Evolutionary conservation across 1,140 invertebrate genomes (phyloP).

Genomic region (Megalonaias nervosa): DNA sequence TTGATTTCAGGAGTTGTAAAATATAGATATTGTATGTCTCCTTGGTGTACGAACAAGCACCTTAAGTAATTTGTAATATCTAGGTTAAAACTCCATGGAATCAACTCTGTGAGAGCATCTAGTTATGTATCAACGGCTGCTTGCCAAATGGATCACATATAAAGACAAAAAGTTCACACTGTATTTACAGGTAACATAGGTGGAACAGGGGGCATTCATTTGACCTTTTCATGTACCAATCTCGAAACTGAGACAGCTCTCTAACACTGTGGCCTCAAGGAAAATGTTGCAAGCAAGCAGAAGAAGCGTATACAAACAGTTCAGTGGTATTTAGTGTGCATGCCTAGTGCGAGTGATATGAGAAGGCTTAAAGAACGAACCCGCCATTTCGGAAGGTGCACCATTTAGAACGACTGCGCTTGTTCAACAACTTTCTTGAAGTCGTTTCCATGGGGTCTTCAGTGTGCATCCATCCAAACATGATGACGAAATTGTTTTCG

Average conservation of each 20-base stretch:
- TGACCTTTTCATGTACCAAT: neutral
- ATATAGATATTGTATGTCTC: constrained; percentile 17
- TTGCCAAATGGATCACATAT: constrained; percentile 1
- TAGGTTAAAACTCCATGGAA: constrained; percentile 2
- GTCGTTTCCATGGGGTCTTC: constrained; percentile 19
- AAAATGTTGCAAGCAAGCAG: constrained; percentile 8
- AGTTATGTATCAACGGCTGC: neutral
- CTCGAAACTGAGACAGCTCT: neutral
- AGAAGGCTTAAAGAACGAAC: constrained; percentile 38
- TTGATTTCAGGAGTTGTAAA: neutral
- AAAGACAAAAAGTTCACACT: constrained; percentile 2
- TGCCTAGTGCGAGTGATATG: constrained; percentile 32
- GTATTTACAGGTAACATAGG: neutral
- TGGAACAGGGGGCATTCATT: constrained; percentile 1
- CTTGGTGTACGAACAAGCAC: constrained; percentile 33
- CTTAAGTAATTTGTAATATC: constrained; percentile 27
- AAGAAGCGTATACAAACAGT: neutral
- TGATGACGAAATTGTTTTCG: constrained; percentile 39
- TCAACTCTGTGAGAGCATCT: neutral
- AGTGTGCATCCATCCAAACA: constrained; percentile 36
- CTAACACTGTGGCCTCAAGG: neutral
- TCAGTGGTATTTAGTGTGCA: constrained; percentile 36
- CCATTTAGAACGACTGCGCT: constrained; percentile 12
- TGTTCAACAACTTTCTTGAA: constrained; percentile 49
- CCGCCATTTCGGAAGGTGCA: constrained; percentile 33